Evolutionary conservation across 1,140 invertebrate species (phyloP).

Genomic region (Oppia nitens): DNA sequence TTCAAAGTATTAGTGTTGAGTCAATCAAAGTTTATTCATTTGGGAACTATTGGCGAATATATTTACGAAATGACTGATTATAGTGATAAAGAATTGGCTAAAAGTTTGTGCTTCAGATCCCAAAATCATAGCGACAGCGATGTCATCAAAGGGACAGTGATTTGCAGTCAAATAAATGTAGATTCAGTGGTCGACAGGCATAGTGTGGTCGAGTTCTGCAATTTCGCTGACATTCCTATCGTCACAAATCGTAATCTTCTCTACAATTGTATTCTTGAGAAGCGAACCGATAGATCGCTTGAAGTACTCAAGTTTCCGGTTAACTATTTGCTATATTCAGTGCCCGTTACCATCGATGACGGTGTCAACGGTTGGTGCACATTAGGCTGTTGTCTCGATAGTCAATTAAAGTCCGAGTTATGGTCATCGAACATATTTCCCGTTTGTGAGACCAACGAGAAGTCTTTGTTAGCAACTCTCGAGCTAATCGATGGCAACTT

Average conservation of each 20-base stretch:
- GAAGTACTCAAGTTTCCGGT: not conserved
- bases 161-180: not conserved
- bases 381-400: not conserved
- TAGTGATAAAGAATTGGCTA: not conserved
- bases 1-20: constrained; percentile 29
- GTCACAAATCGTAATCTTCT: not conserved
- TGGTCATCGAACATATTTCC: not conserved
- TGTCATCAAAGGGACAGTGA: not conserved
- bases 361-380: not conserved
- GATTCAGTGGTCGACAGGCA: not conserved
- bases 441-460: not conserved
- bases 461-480: not conserved
- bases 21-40: constrained; percentile 33
- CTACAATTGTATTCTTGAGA: not conserved
- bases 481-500: not conserved
- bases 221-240: not conserved
- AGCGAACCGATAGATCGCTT: not conserved
- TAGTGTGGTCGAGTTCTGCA: not conserved
- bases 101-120: not conserved
- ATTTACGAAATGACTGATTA: constrained; percentile 14
- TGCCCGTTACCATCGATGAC: not conserved
- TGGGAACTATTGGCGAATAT: constrained; percentile 33
- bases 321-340: not conserved
- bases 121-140: not conserved
- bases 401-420: not conserved